Base-by-base conservation (phyloP, 2,113 vertebrate genomes). In the Ailuropoda melanoleuca region DNA sequence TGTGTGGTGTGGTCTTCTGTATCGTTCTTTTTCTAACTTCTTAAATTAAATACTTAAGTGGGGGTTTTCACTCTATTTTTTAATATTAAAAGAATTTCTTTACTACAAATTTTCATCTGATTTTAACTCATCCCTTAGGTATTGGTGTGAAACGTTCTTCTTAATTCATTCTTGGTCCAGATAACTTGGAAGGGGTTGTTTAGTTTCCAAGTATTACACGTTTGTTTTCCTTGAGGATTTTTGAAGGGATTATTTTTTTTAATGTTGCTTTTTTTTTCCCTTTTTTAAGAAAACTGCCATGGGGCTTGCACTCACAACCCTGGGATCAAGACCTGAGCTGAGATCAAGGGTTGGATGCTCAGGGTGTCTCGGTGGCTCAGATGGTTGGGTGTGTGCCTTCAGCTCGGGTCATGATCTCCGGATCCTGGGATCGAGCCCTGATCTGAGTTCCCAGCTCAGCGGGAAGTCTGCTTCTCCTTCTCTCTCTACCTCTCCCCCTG, bases 81-180 rank as follows among this genome's bases (percentile, higher is more conserved):
- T 72, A 94, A 88, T 70, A 78, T 84, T 15, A 62, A 70, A 94
- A 86, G 7, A 48, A 55, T 88, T 91, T 83, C 34, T 84, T 93
- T 72, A 70, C 66, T 62, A 4, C 50, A 50, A 66, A 29, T 53
- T 46, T 80, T 37, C 39, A 64, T 62, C 26, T 75, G 4, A 37
- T 19, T 75, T 94, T 70, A 68, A 26, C 48, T 26, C 10, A 23
- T 29, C 12, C 24, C 18, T 72, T 66, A 66, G 21, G 11, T 82
- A 89, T 70, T 48, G 18, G 46, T 55, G 7, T 56, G 12, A 96
- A 70, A 43, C 46, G n/a, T 48, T 87, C 26, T 64, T 4, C 8
- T 85, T n/a, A 53, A 64, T 77, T 91, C 34, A 19, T 64, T 11
- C 92, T 70, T 89, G 14, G 66, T 7, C 14, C 26, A 55, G n/a